Evolutionary conservation across 2,797 vertebrate species (phyloP).

Genomic region (Tachyglossus aculeatus): DNA sequence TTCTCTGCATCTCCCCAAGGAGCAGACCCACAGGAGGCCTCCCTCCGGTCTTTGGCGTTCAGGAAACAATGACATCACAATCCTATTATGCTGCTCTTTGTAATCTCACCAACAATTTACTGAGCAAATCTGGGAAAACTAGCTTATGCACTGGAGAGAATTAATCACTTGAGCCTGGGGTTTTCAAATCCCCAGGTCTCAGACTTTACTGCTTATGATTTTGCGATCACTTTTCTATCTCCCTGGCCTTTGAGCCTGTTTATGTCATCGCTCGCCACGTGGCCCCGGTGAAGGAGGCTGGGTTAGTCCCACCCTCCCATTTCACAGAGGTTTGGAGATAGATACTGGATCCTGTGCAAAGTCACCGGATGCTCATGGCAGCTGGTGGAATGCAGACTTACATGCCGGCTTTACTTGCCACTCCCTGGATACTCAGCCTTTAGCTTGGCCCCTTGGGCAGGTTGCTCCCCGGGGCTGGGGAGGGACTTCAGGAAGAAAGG

Average conservation of each 20-base stretch:
- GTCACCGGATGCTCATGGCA: not conserved
- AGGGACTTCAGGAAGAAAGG: conserved; percentile 12
- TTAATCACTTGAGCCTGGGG: not conserved
- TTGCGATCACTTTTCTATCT: not conserved
- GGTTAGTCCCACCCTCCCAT: not conserved
- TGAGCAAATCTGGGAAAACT: conserved; percentile 6
- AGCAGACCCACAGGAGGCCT: not conserved
- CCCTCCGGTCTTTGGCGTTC: not conserved
- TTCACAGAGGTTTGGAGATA: not conserved
- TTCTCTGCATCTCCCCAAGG: conserved; percentile 10
- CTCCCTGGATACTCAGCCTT: conserved; percentile 32
- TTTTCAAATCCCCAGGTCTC: not conserved
- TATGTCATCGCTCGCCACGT: not conserved
- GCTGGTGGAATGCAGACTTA: no score
- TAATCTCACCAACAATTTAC: not conserved
- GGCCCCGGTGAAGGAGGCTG: not conserved
- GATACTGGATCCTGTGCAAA: not conserved
- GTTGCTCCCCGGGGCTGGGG: not conserved
- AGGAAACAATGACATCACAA: not conserved
- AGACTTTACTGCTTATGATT: not conserved
- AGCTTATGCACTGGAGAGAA: not conserved
- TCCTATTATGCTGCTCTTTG: conserved; percentile 18
- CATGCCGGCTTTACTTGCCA: not conserved
- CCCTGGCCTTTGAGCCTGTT: not conserved
- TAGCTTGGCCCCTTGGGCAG: conserved; percentile 25